A percentile compares a stretch with the other conserved stretches of the same genome.
phyloP scores from a whole-genome alignment of 2,888 invertebrate species.

The Erpobdella octoculata region DNA sequence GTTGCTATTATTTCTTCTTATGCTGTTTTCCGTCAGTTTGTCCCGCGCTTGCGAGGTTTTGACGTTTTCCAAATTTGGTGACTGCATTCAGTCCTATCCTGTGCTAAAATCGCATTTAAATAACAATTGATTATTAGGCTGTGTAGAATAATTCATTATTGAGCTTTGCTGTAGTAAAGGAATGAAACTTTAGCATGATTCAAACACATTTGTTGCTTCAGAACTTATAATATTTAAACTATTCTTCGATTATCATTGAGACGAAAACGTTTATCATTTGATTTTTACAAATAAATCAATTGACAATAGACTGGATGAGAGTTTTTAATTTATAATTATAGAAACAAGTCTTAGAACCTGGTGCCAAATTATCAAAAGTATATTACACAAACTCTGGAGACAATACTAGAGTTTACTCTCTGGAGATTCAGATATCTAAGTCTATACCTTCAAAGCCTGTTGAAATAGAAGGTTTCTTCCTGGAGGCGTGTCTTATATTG shows the following conservation, averaged over 20 bases:
- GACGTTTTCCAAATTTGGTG: too few species aligned
- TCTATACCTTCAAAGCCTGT: not conserved
- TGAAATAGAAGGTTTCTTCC: slow-evolving; percentile 11
- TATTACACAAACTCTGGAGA: not conserved
- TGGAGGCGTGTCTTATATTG: slow-evolving; percentile 14
- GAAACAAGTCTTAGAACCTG: not conserved
- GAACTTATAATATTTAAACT: too few species aligned
- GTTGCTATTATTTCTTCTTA: not conserved
- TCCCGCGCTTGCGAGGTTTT: too few species aligned
- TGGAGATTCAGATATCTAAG: slow-evolving; percentile 15
- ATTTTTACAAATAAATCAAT: not conserved
- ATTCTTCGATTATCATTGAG: too few species aligned
- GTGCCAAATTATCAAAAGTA: not conserved
- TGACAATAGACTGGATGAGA: not conserved
- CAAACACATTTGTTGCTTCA: too few species aligned
- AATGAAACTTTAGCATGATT: too few species aligned
- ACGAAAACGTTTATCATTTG: not conserved
- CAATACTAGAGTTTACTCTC: not conserved
- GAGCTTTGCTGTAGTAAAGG: too few species aligned
- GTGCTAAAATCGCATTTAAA: too few species aligned
- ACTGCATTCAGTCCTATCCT: too few species aligned
- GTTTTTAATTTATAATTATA: not conserved
- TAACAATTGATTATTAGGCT: too few species aligned
- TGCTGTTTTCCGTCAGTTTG: too few species aligned
- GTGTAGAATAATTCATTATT: too few species aligned